Percentiles rank a stretch among this genome's conserved stretches.
phyloP scores from a whole-genome alignment of 2,888 invertebrate genomes.

The Linnaemya tessellans region DNA sequence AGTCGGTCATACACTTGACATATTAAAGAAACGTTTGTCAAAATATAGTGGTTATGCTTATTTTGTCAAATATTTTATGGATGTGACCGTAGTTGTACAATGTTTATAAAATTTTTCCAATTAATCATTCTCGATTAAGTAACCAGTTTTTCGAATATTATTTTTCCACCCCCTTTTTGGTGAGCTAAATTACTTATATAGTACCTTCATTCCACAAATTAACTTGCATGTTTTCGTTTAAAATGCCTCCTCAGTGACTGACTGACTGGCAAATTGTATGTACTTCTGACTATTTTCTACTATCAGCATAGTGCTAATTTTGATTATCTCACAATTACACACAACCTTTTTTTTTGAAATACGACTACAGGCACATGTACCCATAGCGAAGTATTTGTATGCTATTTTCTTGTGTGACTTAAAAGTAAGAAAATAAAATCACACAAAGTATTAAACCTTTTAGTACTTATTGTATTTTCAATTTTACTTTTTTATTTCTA shows the following conservation, averaged over 20 bases:
- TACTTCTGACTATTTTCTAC: conserved; percentile 37
- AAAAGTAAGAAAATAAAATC: conserved; percentile 57
- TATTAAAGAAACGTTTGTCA: too few relatives aligned
- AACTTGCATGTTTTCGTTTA: conserved; percentile 13
- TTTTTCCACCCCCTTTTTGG: background rate
- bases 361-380: background rate
- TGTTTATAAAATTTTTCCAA: too few relatives aligned
- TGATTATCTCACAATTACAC: conserved; percentile 59
- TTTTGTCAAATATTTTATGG: too few relatives aligned
- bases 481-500: conserved; percentile 64
- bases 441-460: conserved; percentile 59
- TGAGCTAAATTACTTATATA: conserved; percentile 17
- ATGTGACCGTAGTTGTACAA: too few relatives aligned
- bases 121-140: background rate
- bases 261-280: conserved; percentile 4
- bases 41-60: too few relatives aligned
- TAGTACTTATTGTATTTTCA: conserved; percentile 55
- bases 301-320: conserved; percentile 67
- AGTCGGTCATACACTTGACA: too few relatives aligned
- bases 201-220: conserved; percentile 23
- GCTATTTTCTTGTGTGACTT: conserved; percentile 55
- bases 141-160: background rate
- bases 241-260: background rate
- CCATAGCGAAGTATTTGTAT: conserved; percentile 12
- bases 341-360: background rate